Conservation (phyloP, 1,140 invertebrate species). For the Drosophila quadrilineata region DNA sequence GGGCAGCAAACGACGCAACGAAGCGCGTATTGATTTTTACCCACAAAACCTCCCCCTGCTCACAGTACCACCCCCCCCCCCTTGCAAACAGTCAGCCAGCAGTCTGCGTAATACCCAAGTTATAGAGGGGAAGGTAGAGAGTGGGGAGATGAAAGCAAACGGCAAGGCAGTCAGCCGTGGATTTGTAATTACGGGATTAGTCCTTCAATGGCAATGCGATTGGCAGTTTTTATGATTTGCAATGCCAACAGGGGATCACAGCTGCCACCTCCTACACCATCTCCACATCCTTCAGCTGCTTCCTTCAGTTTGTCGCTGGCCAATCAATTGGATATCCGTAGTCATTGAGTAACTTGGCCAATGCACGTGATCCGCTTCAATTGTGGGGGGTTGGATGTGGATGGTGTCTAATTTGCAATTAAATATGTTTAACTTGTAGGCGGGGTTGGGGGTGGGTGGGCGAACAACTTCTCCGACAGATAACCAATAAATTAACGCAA, state of each 20-base stretch:
- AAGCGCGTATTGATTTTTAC: slow-evolving; percentile 61
- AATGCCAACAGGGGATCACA: slow-evolving; percentile 5
- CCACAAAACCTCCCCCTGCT: not conserved
- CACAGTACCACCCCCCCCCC: not conserved
- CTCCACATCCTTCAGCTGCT: too few relatives aligned
- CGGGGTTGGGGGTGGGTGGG: not conserved
- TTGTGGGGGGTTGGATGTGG: not conserved
- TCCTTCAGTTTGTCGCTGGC: too few relatives aligned
- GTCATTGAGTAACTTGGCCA: too few relatives aligned
- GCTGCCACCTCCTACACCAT: too few relatives aligned
- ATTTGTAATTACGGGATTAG: slow-evolving; percentile 75
- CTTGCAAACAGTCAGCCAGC: too few relatives aligned
- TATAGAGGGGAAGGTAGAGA: too few relatives aligned
- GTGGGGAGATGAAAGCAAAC: slow-evolving; percentile 1
- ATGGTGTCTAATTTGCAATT: slow-evolving; percentile 61
- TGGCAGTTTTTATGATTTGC: slow-evolving; percentile 51
- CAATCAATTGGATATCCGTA: too few relatives aligned
- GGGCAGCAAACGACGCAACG: slow-evolving; percentile 17
- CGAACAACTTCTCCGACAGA: not conserved
- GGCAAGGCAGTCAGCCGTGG: slow-evolving; percentile 46
- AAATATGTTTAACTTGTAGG: slow-evolving; percentile 47
- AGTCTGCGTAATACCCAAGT: too few relatives aligned
- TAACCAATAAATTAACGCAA: slow-evolving; percentile 23
- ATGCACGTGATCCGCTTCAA: slow-evolving; percentile 50
- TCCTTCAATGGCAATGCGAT: slow-evolving; percentile 51